Conservation (phyloP, 2,113 vertebrate species). For the Tamias sibiricus region DNA sequence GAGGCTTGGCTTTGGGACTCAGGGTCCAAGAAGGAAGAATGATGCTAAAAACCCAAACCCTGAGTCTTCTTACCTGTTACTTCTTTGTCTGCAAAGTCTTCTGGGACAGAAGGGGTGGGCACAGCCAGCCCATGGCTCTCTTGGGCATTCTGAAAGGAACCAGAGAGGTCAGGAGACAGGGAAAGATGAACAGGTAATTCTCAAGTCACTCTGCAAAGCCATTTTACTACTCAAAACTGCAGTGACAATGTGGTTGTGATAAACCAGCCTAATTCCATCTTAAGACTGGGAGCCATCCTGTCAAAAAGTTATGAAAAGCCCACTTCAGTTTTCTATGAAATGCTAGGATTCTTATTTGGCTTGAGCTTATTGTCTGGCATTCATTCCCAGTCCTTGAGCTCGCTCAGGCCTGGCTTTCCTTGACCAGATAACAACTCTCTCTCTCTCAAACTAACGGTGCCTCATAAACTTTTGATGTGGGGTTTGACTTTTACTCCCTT, state of each 20-base stretch:
- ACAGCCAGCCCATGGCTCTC: conserved; percentile 89
- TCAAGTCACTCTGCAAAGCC: background rate
- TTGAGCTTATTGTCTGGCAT: too few species aligned
- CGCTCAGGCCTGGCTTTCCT: too few species aligned
- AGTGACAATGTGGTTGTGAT: background rate
- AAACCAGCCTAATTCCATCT: too few species aligned
- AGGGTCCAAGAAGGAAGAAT: background rate
- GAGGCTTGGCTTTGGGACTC: background rate
- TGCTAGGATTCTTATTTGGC: too few species aligned
- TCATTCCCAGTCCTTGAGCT: too few species aligned
- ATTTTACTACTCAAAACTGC: background rate
- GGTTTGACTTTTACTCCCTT: too few species aligned
- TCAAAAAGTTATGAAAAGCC: too few species aligned
- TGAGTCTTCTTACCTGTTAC: conserved; percentile 82
- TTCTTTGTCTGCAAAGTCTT: conserved; percentile 85
- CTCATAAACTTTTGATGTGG: too few species aligned
- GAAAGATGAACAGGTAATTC: background rate
- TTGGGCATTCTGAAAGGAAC: conserved; percentile 84
- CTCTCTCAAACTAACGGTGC: too few species aligned
- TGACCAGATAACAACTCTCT: too few species aligned
- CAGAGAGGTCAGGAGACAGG: background rate
- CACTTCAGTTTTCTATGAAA: too few species aligned
- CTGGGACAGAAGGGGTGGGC: conserved; percentile 87
- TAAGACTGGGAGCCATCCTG: too few species aligned
- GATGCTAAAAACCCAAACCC: background rate